These are phyloP conservation scores for Lepidostoma basale DNA, from an alignment of 1,140 invertebrate genomes.

Conservation along the genomic window DNA sequence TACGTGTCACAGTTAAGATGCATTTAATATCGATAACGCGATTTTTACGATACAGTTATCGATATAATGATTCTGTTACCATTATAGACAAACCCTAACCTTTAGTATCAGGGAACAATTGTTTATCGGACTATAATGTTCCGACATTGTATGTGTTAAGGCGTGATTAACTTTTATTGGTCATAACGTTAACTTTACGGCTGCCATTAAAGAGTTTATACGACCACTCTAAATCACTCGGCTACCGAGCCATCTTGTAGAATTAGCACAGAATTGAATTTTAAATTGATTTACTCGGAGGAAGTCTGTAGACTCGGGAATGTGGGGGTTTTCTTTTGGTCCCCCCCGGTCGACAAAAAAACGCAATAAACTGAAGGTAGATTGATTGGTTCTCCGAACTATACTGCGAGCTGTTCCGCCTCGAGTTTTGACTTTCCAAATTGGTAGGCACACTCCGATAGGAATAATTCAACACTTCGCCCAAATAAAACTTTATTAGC, in stretches of 20 bases:
- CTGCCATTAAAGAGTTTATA: constrained; percentile 43
- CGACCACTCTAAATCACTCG: constrained; percentile 42
- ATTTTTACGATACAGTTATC: constrained; percentile 23
- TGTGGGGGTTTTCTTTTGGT: too few relatives aligned
- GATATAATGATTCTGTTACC: constrained; percentile 9
- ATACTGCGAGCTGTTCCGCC: background rate
- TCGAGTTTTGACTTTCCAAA: background rate
- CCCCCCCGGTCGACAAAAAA: background rate
- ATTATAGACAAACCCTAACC: constrained; percentile 22
- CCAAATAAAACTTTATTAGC: too few relatives aligned
- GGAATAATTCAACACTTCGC: background rate
- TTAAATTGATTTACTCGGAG: constrained; percentile 39
- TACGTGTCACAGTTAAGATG: background rate
- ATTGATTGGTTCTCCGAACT: background rate
- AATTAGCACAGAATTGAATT: constrained; percentile 44
- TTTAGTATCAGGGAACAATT: constrained; percentile 36
- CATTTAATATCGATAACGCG: background rate
- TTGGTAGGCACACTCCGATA: background rate
- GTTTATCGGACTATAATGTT: constrained; percentile 36
- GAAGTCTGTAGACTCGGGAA: background rate
- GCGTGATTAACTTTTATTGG: constrained; percentile 45
- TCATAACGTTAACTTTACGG: constrained; percentile 43
- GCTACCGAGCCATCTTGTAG: constrained; percentile 35
- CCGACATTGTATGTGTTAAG: constrained; percentile 26
- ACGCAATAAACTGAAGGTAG: background rate